Percentiles rank a stretch among this genome's conserved stretches.
Evolutionary conservation across 2,888 invertebrate genomes (phyloP).

Genomic region (Lasioglossum malachurum): DNA sequence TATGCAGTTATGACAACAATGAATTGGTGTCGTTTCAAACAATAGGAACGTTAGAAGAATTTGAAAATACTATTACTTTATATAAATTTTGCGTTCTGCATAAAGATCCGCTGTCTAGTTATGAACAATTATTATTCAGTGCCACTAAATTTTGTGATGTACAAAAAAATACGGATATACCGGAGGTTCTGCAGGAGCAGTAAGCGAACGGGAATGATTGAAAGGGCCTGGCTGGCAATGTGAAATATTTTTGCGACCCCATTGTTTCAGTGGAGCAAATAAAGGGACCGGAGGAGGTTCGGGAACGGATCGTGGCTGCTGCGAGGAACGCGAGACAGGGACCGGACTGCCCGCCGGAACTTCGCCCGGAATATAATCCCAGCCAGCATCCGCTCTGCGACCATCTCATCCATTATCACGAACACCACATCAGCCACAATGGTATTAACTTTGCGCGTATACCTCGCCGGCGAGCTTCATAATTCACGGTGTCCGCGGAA

Average conservation of each 20-base stretch:
- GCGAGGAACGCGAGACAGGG: conserved; percentile 88
- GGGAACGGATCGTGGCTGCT: conserved; percentile 89
- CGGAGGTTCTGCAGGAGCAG: neutral
- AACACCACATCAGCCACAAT: conserved; percentile 83
- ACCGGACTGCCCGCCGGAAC: conserved; percentile 87
- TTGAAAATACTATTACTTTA: too few relatives aligned
- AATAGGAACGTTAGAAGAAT: too few relatives aligned
- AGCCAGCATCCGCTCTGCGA: conserved; percentile 83
- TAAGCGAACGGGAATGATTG: neutral
- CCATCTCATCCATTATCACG: conserved; percentile 83
- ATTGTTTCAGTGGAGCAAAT: conserved; percentile 89
- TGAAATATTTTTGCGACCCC: conserved; percentile 1
- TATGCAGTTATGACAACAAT: too few relatives aligned
- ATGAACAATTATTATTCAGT: too few relatives aligned
- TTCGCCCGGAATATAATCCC: conserved; percentile 84
- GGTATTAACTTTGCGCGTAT: conserved; percentile 69
- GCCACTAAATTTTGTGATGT: too few relatives aligned
- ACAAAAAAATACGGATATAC: too few relatives aligned
- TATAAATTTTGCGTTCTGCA: too few relatives aligned
- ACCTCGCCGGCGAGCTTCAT: neutral
- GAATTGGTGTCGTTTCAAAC: too few relatives aligned
- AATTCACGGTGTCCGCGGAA: conserved; percentile 4
- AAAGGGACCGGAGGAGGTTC: conserved; percentile 89
- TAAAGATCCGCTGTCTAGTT: too few relatives aligned
- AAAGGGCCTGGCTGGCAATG: neutral